Base-by-base conservation (phyloP, 1,140 invertebrate species). In the Drusus annulatus region DNA sequence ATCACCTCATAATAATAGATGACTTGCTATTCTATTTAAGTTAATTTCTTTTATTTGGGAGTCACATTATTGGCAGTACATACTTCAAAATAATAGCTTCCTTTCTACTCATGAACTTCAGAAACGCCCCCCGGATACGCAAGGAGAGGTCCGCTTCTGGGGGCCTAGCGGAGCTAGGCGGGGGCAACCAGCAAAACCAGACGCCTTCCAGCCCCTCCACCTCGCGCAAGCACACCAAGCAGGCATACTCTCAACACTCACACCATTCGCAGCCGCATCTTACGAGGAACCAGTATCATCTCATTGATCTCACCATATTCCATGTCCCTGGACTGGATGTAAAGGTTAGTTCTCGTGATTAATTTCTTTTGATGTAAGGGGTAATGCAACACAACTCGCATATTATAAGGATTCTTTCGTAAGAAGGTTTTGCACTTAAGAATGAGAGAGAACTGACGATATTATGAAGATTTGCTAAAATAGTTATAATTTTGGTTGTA, bases 311-410 rank as follows among this genome's bases (percentile, higher is more conserved):
- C 69, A 98, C 97, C 1, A 95, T 98, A 79, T 98, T 99, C 88
- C 95, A 98, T 84, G 96, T 99, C 85, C 98, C 98, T 2, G 97
- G 97, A 0, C 91, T 99, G 77, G 96, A 98, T 90, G 95, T 98
- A 19, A 98, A 98, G 92, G 93, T 98, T 82, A 84, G 78, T 69
- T 68, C 31, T 36, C 8, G 3, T 36, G 31, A 36, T 36, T 36
- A 6, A 36, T 36, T 36, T 4, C 2, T 28, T 28, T 28, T 6
- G 2, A 28, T 28, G 28, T 2, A 28, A 28, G 28, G n/a, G n/a
- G n/a, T n/a, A n/a, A n/a, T n/a, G n/a, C n/a, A n/a, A n/a, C n/a
- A n/a, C n/a, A n/a, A n/a, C n/a, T n/a, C n/a, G n/a, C n/a, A n/a
- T n/a, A n/a, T n/a, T n/a, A n/a, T n/a, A n/a, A n/a, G n/a, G n/a